Evolutionary conservation across 2,113 vertebrate species (phyloP).

Genomic region (Salvelinus alpinus): DNA sequence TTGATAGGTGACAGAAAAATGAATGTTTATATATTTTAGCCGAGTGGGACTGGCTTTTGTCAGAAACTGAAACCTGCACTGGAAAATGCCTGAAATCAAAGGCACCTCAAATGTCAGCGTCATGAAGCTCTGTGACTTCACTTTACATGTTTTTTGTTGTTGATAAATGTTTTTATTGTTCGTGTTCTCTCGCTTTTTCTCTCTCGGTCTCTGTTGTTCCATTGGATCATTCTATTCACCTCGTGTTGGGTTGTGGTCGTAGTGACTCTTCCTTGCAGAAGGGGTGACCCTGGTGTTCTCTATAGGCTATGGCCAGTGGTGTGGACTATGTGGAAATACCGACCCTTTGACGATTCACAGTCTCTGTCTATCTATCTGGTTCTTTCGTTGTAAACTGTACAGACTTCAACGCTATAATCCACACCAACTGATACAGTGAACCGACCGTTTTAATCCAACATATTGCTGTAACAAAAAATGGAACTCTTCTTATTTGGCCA

Average conservation of each 20-base stretch:
- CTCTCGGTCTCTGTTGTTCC: conserved; percentile 10
- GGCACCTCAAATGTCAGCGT: conserved; percentile 45
- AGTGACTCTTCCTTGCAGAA: conserved; percentile 23
- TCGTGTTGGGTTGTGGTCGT: conserved; percentile 26
- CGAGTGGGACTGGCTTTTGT: conserved; percentile 17
- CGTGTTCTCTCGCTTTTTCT: conserved; percentile 9
- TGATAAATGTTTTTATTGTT: conserved; percentile 17
- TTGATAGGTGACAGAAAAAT: conserved; percentile 38
- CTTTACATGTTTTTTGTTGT: conserved; percentile 1
- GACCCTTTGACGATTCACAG: background rate
- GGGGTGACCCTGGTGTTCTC: conserved; percentile 53
- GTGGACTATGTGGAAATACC: too few relatives aligned
- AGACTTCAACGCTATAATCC: conserved; percentile 51
- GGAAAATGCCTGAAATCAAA: conserved; percentile 34
- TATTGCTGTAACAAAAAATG: conserved; percentile 53
- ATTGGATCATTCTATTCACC: conserved; percentile 18
- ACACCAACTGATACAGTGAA: conserved; percentile 60
- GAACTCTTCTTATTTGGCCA: conserved; percentile 50
- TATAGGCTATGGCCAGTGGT: conserved; percentile 11
- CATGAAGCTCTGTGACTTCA: background rate
- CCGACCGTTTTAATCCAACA: conserved; percentile 76
- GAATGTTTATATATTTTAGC: conserved; percentile 47
- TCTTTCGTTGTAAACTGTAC: conserved; percentile 64
- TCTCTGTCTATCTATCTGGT: conserved; percentile 6
- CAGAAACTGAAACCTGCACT: conserved; percentile 50